These are phyloP conservation scores for Gavia stellata DNA, from an alignment of 2,113 vertebrate species.

Conservation along the genomic window DNA sequence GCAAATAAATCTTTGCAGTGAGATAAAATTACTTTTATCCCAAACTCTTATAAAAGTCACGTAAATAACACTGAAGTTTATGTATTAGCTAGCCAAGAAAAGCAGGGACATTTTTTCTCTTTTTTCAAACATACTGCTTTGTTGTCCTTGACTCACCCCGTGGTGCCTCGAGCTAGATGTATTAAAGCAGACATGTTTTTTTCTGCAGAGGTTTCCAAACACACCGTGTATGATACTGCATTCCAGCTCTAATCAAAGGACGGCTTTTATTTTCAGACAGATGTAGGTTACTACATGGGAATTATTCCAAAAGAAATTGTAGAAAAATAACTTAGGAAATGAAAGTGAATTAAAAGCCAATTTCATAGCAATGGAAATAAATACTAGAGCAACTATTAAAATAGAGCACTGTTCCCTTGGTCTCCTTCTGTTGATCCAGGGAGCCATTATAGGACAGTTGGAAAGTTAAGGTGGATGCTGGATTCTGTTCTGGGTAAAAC, in stretches of 20 bases:
- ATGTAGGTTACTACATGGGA: constrained; percentile 1
- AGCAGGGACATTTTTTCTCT: not conserved
- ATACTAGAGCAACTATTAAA: not conserved
- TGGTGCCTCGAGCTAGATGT: not conserved
- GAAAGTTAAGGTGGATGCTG: not conserved
- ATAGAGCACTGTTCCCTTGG: not conserved
- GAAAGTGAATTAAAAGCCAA: constrained; percentile 22
- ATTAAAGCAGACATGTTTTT: constrained; percentile 6
- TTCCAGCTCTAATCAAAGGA: constrained; percentile 5
- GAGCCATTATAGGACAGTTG: not conserved
- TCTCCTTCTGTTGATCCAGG: not conserved
- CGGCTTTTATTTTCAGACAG: not conserved
- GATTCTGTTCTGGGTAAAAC: not conserved
- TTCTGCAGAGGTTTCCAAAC: not conserved
- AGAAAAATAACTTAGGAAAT: constrained; percentile 33
- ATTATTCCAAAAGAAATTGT: not conserved
- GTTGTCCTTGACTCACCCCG: constrained; percentile 3
- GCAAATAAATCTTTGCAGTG: not conserved
- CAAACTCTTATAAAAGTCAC: not conserved
- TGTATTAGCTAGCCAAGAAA: constrained; percentile 5
- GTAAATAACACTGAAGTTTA: not conserved
- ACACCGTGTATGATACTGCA: not conserved
- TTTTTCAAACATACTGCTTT: not conserved
- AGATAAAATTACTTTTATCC: not conserved
- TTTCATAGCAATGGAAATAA: constrained; percentile 11